Conservation (phyloP, 1,140 invertebrate species). For the Amphibalanus amphitrite region DNA sequence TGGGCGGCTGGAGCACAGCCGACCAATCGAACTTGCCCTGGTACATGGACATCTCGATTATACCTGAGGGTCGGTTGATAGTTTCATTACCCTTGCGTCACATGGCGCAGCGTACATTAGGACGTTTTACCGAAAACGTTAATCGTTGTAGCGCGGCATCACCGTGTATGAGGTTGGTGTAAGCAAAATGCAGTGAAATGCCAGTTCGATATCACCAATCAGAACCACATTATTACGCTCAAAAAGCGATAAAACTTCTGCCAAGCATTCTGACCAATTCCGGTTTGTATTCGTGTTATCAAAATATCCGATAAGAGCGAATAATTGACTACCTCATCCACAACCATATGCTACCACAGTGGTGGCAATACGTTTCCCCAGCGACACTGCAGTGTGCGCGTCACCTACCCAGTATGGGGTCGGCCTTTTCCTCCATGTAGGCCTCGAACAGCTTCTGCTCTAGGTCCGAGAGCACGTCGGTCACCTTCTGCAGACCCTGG, state of each 20-base stretch:
- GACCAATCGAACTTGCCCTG: conserved; percentile 72
- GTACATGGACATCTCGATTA: conserved; percentile 91
- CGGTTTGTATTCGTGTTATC: too few species aligned
- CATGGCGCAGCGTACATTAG: too few species aligned
- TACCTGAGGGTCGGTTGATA: conserved; percentile 46
- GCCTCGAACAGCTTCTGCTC: conserved; percentile 30
- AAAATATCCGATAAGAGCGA: too few species aligned
- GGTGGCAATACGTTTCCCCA: background rate
- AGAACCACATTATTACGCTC: too few species aligned
- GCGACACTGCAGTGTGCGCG: background rate
- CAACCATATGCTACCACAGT: background rate
- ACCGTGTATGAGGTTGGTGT: too few species aligned
- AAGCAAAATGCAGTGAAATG: too few species aligned
- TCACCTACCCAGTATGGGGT: conserved; percentile 39
- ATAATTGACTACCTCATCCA: background rate
- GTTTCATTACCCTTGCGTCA: too few species aligned
- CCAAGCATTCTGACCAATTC: too few species aligned
- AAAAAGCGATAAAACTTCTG: too few species aligned
- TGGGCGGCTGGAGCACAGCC: conserved; percentile 43
- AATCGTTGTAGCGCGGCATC: too few species aligned
- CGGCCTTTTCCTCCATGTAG: conserved; percentile 81
- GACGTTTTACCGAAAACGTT: too few species aligned
- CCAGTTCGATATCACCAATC: too few species aligned
- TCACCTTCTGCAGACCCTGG: conserved; percentile 16
- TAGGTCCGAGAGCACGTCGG: conserved; percentile 24